Evolutionary conservation across 2,888 invertebrate genomes (phyloP), one percentile per base, ranked within the genome.

Genomic region (Prenolepis imparis): DNA sequence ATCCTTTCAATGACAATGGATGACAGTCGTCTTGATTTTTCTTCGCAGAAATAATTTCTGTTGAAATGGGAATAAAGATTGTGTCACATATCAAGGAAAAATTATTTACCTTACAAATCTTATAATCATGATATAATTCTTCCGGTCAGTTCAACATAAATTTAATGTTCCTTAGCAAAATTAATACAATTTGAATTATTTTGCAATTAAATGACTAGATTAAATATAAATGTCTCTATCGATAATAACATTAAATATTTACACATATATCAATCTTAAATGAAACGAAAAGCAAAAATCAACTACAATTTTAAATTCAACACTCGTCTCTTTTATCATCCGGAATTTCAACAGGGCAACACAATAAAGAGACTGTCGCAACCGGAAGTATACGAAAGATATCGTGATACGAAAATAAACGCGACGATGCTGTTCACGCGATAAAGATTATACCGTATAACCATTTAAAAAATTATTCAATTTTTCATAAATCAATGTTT

Each of bases 351-450:
- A 64, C 15, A 21, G 36, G 72, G 57, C 77, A 48, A n/a, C 66
- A 83, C 74, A 32, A 81, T 70, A 28, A 84, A 75, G 59, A 52
- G 68, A 77, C 59, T 81, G 84, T 88, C 88, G 84, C 70, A 83
- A 88, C 87, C 83, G 88, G 88, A 88, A 88, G 81, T 74, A 59
- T 82, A 59, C 70, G 39, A 55, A 86, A 88, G 88, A 88, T 86
- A 88, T 72, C 63, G n/a, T 72, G 82, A 48, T 84, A 88, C 82
- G 82, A 81, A 81, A 52, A 67, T 66, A 36, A 57, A 68, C 64
- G 55, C 66, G 68, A 80, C 63, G 44, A 75, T 28, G 11, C 11
- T 44, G 32, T 75, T 44, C 36, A 82, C 28, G 44, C 80, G 88
- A 88, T 80, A 88, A 80, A 55, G 67, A 82, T 80, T 88, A 75